Conservation (phyloP, 2,797 vertebrate species). For the Muscicapa striata region DNA sequence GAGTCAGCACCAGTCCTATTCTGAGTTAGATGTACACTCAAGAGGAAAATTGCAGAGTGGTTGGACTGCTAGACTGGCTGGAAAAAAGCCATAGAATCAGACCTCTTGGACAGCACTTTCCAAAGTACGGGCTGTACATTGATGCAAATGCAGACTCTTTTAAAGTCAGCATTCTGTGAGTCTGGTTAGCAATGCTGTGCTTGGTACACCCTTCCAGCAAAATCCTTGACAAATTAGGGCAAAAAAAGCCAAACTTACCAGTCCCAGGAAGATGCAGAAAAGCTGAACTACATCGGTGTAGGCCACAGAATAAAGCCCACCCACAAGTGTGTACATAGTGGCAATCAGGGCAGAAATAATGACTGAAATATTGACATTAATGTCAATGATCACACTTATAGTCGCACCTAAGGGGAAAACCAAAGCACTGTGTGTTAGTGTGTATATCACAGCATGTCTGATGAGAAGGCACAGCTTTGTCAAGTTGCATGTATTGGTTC, state of each 20-base stretch:
- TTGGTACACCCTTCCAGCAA: background rate
- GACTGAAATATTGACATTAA: slow-evolving; percentile 89
- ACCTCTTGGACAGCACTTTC: background rate
- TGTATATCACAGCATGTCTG: background rate
- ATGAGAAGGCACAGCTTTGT: background rate
- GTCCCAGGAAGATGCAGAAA: slow-evolving; percentile 94
- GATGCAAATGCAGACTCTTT: background rate
- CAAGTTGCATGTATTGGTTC: background rate
- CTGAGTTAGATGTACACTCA: background rate
- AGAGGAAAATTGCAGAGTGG: background rate
- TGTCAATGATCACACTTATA: slow-evolving; percentile 94
- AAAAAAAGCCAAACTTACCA: slow-evolving; percentile 82
- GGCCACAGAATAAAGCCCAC: slow-evolving; percentile 94
- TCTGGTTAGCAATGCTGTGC: background rate
- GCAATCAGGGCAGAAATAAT: slow-evolving; percentile 93
- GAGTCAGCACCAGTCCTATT: background rate
- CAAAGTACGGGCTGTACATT: accelerated
- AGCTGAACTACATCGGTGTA: slow-evolving; percentile 98
- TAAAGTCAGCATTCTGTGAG: background rate
- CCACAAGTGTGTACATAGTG: slow-evolving; percentile 92
- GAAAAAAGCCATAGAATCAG: background rate
- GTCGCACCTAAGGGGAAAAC: slow-evolving; percentile 87
- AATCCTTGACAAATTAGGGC: background rate
- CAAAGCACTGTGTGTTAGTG: background rate
- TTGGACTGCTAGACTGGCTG: background rate